phyloP scores from a whole-genome alignment of 2,113 vertebrate species.

The Meriones unguiculatus region DNA sequence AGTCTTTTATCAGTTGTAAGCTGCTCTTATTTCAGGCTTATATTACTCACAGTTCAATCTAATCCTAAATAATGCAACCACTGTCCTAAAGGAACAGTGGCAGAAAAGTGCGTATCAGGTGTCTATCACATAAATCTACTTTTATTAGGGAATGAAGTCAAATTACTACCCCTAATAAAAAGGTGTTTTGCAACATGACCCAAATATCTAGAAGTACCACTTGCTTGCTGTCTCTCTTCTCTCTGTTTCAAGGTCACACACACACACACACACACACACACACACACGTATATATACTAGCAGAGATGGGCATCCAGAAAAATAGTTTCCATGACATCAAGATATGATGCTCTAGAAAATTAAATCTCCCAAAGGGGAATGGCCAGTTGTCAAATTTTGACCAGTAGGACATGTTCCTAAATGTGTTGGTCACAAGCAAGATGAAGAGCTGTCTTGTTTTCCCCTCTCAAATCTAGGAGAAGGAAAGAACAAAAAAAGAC shows the following conservation, averaged over 20 bases:
- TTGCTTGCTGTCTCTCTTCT: not conserved
- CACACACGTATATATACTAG: not conserved
- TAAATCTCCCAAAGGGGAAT: not conserved
- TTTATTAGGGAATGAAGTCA: constrained; percentile 76
- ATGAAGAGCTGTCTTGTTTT: not conserved
- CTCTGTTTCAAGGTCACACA: not conserved
- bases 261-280: not conserved
- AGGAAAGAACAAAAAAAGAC: constrained; percentile 16
- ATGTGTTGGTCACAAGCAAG: not conserved
- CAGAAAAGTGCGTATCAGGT: constrained; percentile 68
- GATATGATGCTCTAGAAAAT: not conserved
- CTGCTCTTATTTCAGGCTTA: constrained; percentile 48
- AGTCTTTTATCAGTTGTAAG: constrained; percentile 48
- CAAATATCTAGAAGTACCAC: not conserved
- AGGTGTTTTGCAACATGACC: constrained; percentile 57
- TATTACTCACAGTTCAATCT: constrained; percentile 65
- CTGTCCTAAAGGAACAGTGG: constrained; percentile 56
- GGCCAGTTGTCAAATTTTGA: no score
- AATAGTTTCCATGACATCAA: not conserved
- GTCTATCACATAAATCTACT: constrained; percentile 73
- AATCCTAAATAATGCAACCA: constrained; percentile 55
- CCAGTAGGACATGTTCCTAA: not conserved
- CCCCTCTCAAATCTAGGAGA: not conserved
- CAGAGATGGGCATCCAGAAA: fast-evolving
- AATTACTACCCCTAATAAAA: constrained; percentile 71